Base-by-base conservation (phyloP, 2,113 vertebrate species). In the Gracilinanus agilis region DNA sequence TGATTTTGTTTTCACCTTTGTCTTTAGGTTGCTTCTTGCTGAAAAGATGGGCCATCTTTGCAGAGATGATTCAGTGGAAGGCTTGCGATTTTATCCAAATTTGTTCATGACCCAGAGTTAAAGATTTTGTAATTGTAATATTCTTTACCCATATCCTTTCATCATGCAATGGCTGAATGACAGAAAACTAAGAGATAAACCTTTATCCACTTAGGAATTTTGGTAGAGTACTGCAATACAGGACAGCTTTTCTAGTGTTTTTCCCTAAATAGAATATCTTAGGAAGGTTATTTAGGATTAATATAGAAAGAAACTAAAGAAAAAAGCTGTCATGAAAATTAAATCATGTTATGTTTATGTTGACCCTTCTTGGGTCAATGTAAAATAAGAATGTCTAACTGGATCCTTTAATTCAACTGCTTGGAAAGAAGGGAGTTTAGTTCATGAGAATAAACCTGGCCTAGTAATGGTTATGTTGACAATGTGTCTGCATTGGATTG, bases 11-110 rank as follows among this genome's bases (percentile, higher is more conserved):
- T 96, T 55, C 34, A 25, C 95, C 54, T 97, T 96, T 92, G 90
- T 97, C 90, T 55, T 1, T 96, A 99, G 99, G 98, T 98, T 99
- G 96, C 98, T 99, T 90, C 99, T 99, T 95, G 99, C 99, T 90
- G 99, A 99, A 98, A 99, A 99, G 98, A 99, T 99, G 99, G 99
- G 99, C 34, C 99, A 99, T 95, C 98, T 99, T 97, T 99, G 99
- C 97, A 98, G 99, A 98, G 99, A 99, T 40, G 99, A 99, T 98
- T 99, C 99, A 1, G 99, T 99, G 54, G 99, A 99, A 99, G 99
- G 99, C 95, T 98, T 99, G 97, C 99, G 99, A 94, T 99, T 99
- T 98, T 99, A 99, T 98, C 99, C 99, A 55, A 99, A 99, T 98
- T 97, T 99, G 90, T 99, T 99, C 98, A 97, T 99, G 98, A 99